These are phyloP conservation scores for Scartelaos histophorus DNA, from an alignment of 2,113 vertebrate genomes.

Conservation along the genomic window DNA sequence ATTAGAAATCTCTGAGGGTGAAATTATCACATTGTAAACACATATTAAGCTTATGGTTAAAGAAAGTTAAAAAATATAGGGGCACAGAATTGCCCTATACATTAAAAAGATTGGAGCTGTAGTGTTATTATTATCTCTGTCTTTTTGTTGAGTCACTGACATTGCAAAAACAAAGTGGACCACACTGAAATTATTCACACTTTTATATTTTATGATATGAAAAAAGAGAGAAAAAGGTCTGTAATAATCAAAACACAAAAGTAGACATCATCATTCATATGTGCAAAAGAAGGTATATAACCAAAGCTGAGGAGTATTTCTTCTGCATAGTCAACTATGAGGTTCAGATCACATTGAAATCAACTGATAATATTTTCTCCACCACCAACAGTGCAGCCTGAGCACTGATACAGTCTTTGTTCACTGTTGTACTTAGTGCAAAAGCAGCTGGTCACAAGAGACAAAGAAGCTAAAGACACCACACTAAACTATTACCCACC, in stretches of 20 bases:
- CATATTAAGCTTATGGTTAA: constrained; percentile 25
- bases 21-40: constrained; percentile 48
- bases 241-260: constrained; percentile 7
- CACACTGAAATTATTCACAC: constrained; percentile 23
- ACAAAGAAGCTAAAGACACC: neutral
- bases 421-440: constrained; percentile 10
- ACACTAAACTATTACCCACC: neutral
- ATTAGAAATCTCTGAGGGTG: neutral
- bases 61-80: neutral
- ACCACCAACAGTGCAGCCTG: neutral
- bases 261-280: neutral
- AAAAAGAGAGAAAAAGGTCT: neutral
- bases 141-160: neutral
- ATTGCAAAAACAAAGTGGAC: neutral
- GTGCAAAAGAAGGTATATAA: constrained; percentile 1
- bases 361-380: neutral
- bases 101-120: neutral
- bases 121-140: neutral
- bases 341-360: constrained; percentile 1
- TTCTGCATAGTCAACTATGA: constrained; percentile 2
- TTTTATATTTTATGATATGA: neutral
- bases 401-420: neutral
- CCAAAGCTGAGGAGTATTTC: constrained; percentile 3
- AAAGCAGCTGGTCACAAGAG: constrained; percentile 9
- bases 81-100: neutral